Base-by-base conservation (phyloP, 2,888 invertebrate genomes). In the Omphaloscelis lunosa region DNA sequence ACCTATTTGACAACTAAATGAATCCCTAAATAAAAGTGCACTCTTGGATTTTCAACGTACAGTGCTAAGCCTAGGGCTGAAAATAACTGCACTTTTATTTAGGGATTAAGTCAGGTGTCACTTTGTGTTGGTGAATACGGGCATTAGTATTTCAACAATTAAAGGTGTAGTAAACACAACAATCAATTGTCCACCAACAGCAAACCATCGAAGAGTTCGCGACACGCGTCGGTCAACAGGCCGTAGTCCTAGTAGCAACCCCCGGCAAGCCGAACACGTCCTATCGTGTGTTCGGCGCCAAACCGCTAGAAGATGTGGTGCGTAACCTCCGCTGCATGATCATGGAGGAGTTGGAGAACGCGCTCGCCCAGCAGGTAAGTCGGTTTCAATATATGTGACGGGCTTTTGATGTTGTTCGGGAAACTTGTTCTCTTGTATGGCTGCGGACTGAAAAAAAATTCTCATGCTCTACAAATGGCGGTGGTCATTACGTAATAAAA, bases 151-250 rank as follows among this genome's bases (percentile, higher is more conserved):
- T 53, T 34, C n/a, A 34, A 68, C 53, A 51, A 53, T 9, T 23
- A 34, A 53, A n/a, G n/a, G 23, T 7, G n/a, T n/a, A n/a, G n/a
- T n/a, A n/a, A n/a, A 34, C 9, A 34, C 34, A 56, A 41, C n/a
- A n/a, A 29, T 17, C 1, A 7, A 53, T 11, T 7, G 29, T 7
- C 17, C 34, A 41, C 15, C 3, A 20, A 23, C 91, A 98, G 98
- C 98, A 98, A 97, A 99, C 99, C 39, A 99, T 99, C 91, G 99
- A 99, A 90, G 99, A 99, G 95, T 99, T 99, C 96, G 99, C 99
- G 77, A 99, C 99, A 0, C 97, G 99, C 88, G 99, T 99, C 74
- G 99, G 99, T 1, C 99, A 99, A 93, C 99, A 99, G 95, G 99
- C 99, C 0, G 98, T 99, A 75, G 99, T 99, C 70, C 97, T 99